phyloP scores from a whole-genome alignment of 2,113 vertebrate species.

The Heterotis niloticus region DNA sequence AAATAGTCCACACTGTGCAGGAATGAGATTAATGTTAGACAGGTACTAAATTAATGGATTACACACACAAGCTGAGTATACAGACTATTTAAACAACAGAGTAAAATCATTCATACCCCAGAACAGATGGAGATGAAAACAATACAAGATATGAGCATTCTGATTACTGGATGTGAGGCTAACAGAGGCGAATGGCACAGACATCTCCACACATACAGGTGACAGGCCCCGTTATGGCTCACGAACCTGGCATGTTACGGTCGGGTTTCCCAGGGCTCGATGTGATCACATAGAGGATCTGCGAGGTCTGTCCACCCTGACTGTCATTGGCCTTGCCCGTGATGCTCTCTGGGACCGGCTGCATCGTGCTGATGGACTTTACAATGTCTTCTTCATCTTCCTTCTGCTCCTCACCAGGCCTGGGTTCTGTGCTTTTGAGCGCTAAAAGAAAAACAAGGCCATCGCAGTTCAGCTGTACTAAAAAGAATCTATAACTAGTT shows the following conservation, averaged over 20 bases:
- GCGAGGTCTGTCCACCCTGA: conserved; percentile 72
- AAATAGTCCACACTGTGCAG: conserved; percentile 86
- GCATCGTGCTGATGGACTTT: conserved; percentile 62
- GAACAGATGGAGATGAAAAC: neutral
- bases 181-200: neutral
- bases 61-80: too few relatives aligned
- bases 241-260: conserved; percentile 84
- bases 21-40: conserved; percentile 23
- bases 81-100: neutral
- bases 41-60: neutral
- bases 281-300: conserved; percentile 89
- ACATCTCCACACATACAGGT: conserved; percentile 59
- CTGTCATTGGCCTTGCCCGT: conserved; percentile 79
- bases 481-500: neutral
- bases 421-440: conserved; percentile 58
- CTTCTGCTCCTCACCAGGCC: conserved; percentile 47
- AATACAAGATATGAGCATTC: neutral
- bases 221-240: conserved; percentile 58
- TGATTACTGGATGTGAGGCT: conserved; percentile 26
- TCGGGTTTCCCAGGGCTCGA: conserved; percentile 84
- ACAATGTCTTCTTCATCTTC: conserved; percentile 56
- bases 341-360: conserved; percentile 57
- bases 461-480: neutral
- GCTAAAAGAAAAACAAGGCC: conserved; percentile 57
- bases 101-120: neutral